These are phyloP conservation scores for Pemphredon lugubris DNA, from an alignment of 2,888 invertebrate genomes.

Conservation along the genomic window DNA sequence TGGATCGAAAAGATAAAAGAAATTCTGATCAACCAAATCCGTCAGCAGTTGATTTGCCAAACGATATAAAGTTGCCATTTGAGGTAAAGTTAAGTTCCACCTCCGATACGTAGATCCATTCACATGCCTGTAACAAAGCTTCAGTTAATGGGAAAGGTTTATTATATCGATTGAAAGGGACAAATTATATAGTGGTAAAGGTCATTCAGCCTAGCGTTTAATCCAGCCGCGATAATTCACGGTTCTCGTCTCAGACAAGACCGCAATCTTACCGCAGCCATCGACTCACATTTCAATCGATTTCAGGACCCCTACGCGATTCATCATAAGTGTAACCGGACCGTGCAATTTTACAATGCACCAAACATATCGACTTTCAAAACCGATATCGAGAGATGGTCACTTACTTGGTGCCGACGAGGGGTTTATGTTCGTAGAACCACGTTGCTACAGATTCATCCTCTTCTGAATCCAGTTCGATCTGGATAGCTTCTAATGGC, in stretches of 20 bases:
- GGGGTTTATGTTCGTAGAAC: conserved; percentile 99
- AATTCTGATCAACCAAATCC: conserved; percentile 98
- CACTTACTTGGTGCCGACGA: conserved; percentile 92
- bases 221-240: conserved; percentile 54
- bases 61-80: conserved; percentile 98
- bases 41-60: conserved; percentile 98
- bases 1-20: conserved; percentile 99
- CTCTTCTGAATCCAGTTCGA: conserved; percentile 98
- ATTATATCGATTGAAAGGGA: background rate
- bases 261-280: conserved; percentile 60
- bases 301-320: conserved; percentile 81
- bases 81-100: conserved; percentile 97
- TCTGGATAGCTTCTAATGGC: conserved; percentile 99
- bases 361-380: no score
- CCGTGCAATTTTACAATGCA: background rate
- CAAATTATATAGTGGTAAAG: conserved; percentile 2
- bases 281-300: conserved; percentile 78
- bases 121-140: conserved; percentile 86
- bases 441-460: conserved; percentile 94
- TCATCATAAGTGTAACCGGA: conserved; percentile 75
- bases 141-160: no score
- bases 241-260: conserved; percentile 73
- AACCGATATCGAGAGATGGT: no score
- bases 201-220: conserved; percentile 70
- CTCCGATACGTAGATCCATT: conserved; percentile 98